Evolutionary conservation across 2,113 vertebrate genomes (phyloP).

Genomic region (Rhabdomys dilectus): DNA sequence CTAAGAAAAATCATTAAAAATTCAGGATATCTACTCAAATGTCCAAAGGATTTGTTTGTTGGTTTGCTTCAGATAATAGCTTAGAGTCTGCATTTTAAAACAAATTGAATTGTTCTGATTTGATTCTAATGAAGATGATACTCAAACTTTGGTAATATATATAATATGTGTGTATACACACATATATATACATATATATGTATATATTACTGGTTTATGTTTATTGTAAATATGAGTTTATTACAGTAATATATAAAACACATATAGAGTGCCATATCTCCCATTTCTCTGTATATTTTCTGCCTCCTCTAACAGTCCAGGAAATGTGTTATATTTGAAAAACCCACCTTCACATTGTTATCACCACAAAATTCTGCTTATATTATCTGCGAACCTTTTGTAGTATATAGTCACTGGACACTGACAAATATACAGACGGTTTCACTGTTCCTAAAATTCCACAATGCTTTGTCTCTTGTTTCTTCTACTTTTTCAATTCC

Average conservation of each 20-base stretch:
- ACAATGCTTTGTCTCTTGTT: not conserved
- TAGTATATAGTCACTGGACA: not conserved
- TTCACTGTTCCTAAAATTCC: not conserved
- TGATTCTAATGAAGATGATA: not conserved
- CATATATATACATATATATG: not conserved
- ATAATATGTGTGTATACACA: not conserved
- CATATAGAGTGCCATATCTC: not conserved
- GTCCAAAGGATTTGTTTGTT: not conserved
- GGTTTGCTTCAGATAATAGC: not conserved
- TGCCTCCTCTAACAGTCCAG: not conserved
- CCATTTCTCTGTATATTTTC: no score
- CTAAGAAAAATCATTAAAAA: not conserved
- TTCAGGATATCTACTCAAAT: not conserved
- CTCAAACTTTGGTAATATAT: no score
- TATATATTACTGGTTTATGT: not conserved
- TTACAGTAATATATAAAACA: not conserved
- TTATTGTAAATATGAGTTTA: not conserved
- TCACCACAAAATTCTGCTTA: not conserved
- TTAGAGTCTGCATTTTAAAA: not conserved
- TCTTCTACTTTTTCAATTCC: not conserved
- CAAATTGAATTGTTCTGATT: no score
- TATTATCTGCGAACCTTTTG: not conserved
- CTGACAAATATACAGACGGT: not conserved
- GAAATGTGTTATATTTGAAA: not conserved
- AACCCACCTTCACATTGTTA: not conserved